Percentiles rank a stretch among this genome's conserved stretches.
These are phyloP conservation scores for Nematostella vectensis DNA, from an alignment of 92 coral and sea anemone genomes.

Conservation along the genomic window DNA sequence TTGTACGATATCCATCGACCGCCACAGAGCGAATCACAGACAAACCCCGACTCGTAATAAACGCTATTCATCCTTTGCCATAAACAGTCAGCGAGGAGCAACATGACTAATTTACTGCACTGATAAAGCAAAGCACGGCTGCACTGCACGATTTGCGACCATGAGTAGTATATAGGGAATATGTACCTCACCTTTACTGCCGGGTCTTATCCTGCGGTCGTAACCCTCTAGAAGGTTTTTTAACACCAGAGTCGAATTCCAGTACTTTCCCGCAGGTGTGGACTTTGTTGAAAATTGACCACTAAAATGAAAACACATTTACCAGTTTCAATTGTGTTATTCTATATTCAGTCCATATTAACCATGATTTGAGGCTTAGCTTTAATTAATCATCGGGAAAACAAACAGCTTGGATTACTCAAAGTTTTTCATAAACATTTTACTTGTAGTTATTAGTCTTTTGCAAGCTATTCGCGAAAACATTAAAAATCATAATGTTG, in stretches of 20 bases:
- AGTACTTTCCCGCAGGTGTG: slow-evolving; percentile 8
- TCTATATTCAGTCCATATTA: background rate
- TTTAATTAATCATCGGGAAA: too few species aligned
- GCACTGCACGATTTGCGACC: background rate
- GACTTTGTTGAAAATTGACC: background rate
- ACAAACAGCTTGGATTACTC: too few species aligned
- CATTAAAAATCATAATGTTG: too few species aligned
- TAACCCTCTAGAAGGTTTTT: slow-evolving; percentile 59
- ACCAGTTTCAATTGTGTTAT: background rate
- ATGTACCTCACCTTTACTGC: slow-evolving; percentile 52
- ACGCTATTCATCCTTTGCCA: background rate
- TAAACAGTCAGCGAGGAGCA: slow-evolving; percentile 3
- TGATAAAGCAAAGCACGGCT: background rate
- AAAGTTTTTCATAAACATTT: too few species aligned
- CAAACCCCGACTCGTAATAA: slow-evolving; percentile 1
- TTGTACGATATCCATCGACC: too few species aligned
- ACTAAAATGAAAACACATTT: slow-evolving; percentile 2
- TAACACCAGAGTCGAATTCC: slow-evolving; percentile 49
- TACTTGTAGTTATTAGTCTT: too few species aligned
- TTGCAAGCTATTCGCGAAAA: too few species aligned
- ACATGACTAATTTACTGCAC: background rate
- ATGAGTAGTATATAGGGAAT: too few species aligned
- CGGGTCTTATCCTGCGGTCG: slow-evolving; percentile 75
- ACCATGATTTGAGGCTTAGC: too few species aligned
- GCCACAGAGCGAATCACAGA: too few species aligned